Evolutionary conservation across 2,113 vertebrate genomes (phyloP).

Genomic region (Rhineura floridana): DNA sequence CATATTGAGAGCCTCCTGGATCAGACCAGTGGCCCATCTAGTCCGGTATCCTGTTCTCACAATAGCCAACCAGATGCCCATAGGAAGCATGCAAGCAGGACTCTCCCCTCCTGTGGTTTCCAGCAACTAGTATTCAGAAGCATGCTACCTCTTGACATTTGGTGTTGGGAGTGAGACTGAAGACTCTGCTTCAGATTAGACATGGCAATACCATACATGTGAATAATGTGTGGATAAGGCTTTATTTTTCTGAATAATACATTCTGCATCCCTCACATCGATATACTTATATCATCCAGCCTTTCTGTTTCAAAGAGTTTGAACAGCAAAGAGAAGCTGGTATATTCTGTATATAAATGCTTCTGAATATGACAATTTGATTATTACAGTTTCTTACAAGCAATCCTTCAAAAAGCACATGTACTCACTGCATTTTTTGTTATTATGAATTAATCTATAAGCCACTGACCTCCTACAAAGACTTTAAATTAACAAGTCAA

Average conservation of each 20-base stretch:
- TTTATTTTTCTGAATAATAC: background rate
- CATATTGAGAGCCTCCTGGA: no score
- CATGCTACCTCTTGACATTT: no score
- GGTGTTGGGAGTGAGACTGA: no score
- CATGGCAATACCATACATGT: no score
- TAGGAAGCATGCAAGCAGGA: no score
- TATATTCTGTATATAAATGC: background rate
- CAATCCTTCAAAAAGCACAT: background rate
- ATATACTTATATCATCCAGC: background rate
- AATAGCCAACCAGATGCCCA: no score
- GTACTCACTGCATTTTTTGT: background rate
- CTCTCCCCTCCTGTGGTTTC: no score
- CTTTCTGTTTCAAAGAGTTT: background rate
- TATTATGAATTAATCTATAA: conserved; percentile 23
- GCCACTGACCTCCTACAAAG: conserved; percentile 12
- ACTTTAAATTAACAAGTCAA: conserved; percentile 24
- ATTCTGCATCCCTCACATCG: background rate
- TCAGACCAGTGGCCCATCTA: no score
- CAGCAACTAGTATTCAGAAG: no score
- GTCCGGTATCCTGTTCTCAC: no score
- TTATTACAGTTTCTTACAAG: background rate
- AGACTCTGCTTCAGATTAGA: no score
- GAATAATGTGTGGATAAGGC: no score
- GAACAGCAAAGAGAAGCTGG: background rate
- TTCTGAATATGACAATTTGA: accelerated